Percentiles rank a stretch among this genome's conserved stretches.
Evolutionary conservation across 2,888 invertebrate species (phyloP).

Genomic region (Conomelus anceps): DNA sequence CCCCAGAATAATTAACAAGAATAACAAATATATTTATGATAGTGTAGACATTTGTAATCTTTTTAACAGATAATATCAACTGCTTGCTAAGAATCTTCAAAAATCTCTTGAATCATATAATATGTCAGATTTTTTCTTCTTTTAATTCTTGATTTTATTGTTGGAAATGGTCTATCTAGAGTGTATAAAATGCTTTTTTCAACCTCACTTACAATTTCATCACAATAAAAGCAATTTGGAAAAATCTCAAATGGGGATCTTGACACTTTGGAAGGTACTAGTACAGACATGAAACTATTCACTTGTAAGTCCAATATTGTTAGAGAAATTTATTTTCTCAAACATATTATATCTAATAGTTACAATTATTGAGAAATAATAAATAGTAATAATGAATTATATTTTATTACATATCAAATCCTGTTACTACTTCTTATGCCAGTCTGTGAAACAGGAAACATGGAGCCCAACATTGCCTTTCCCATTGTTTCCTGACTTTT

Average conservation of each 20-base stretch:
- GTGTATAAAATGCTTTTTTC: background rate
- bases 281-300: background rate
- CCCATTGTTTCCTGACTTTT: constrained; percentile 16
- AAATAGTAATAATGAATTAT: background rate
- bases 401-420: no score
- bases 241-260: background rate
- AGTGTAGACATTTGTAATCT: no score
- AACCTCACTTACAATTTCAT: background rate
- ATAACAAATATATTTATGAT: no score
- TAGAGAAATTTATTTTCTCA: background rate
- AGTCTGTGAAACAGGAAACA: background rate
- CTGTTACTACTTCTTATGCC: background rate
- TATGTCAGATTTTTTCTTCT: background rate
- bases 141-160: background rate
- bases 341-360: background rate
- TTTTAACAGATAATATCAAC: no score
- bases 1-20: no score
- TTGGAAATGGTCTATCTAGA: background rate
- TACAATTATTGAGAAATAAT: background rate
- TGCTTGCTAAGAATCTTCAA: no score
- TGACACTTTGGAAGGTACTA: background rate
- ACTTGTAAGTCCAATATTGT: background rate
- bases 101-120: no score
- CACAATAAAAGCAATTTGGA: background rate
- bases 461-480: constrained; percentile 18